A percentile compares a stretch with the other conserved stretches of the same genome.
phyloP scores from a whole-genome alignment of 2,888 invertebrate species.

The Barypeithes pellucidus region DNA sequence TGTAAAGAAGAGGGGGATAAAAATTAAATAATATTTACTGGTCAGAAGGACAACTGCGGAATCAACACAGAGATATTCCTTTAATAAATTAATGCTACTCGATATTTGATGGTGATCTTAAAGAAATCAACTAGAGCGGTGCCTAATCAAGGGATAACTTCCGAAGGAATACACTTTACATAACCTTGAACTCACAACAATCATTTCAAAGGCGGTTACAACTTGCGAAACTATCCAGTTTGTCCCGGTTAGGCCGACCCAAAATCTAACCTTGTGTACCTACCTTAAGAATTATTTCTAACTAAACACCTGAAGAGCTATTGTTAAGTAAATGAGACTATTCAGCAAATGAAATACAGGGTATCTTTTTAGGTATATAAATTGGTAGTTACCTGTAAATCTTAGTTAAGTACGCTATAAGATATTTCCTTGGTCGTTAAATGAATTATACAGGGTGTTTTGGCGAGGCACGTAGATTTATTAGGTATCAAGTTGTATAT shows the following conservation, averaged over 20 bases:
- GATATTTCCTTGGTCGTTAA: constrained; percentile 20
- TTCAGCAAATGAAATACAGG: constrained; percentile 51
- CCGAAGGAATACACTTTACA: constrained; percentile 38
- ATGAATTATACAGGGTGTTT: constrained; percentile 21
- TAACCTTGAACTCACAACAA: constrained; percentile 34
- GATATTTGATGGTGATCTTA: too few species aligned
- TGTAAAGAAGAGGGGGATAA: too few species aligned
- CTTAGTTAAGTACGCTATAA: constrained; percentile 32
- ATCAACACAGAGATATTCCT: too few species aligned
- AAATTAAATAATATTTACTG: too few species aligned
- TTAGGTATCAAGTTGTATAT: too few species aligned
- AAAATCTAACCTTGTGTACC: constrained; percentile 53
- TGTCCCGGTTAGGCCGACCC: constrained; percentile 51
- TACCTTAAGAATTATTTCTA: constrained; percentile 45
- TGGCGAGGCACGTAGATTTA: not conserved
- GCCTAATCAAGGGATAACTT: too few species aligned
- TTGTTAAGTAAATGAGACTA: constrained; percentile 55
- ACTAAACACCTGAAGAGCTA: constrained; percentile 55
- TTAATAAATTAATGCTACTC: too few species aligned
- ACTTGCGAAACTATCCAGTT: constrained; percentile 51
- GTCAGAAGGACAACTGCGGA: too few species aligned
- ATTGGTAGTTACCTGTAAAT: constrained; percentile 46
- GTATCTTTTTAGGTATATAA: constrained; percentile 49
- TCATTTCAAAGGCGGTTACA: constrained; percentile 24
- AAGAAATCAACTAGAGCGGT: too few species aligned